Evolutionary conservation across 1,140 invertebrate genomes (phyloP).

Genomic region (Drosophila rhopaloa): DNA sequence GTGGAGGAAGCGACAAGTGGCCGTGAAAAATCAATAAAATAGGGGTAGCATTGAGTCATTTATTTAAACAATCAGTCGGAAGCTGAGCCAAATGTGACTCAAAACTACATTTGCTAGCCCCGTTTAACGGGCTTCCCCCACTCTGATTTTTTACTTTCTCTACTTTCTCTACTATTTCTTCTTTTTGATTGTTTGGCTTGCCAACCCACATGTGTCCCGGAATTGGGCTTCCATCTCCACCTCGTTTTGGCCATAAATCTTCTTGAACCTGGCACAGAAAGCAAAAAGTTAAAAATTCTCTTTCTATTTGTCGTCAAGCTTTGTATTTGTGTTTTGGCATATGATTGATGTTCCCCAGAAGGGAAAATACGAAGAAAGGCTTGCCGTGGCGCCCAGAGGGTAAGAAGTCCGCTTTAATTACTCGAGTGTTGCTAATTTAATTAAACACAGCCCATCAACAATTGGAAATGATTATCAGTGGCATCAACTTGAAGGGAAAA

Average conservation of each 20-base stretch:
- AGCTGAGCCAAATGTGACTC: constrained; percentile 49
- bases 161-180: background rate
- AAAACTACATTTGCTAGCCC: constrained; percentile 62
- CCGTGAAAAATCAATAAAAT: constrained; percentile 59
- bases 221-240: constrained; percentile 8
- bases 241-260: constrained; percentile 69
- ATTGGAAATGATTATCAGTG: constrained; percentile 57
- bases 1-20: constrained; percentile 21
- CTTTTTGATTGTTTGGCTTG: constrained; percentile 17
- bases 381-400: background rate
- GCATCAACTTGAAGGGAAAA: constrained; percentile 30
- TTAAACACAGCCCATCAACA: constrained; percentile 59
- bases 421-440: constrained; percentile 71
- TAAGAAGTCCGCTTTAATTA: constrained; percentile 55
- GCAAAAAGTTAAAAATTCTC: constrained; percentile 47
- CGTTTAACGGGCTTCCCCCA: constrained; percentile 7
- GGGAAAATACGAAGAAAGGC: constrained; percentile 6
- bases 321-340: constrained; percentile 49
- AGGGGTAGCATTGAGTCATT: constrained; percentile 19
- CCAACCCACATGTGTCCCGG: constrained; percentile 49
- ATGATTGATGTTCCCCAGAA: constrained; percentile 39
- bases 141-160: background rate
- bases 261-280: constrained; percentile 55
- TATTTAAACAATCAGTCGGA: constrained; percentile 65
- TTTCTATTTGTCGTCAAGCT: constrained; percentile 53